Evolutionary conservation across 2,797 vertebrate species (phyloP).

Genomic region (Macropus fuliginosus): DNA sequence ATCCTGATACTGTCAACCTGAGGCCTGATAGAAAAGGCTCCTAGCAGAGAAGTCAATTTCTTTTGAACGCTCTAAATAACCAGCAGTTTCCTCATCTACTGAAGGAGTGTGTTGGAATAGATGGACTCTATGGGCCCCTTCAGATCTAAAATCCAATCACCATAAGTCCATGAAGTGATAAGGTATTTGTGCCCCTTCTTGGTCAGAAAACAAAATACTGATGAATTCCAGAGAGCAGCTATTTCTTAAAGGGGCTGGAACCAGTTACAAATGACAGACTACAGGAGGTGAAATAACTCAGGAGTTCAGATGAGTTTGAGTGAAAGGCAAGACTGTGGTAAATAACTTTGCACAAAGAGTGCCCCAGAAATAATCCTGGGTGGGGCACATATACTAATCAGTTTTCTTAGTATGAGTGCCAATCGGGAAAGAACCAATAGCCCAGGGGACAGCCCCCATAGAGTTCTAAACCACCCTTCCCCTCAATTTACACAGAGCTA

Average conservation of each 20-base stretch:
- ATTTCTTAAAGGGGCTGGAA: not conserved
- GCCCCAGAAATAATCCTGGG: not conserved
- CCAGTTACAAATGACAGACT: not conserved
- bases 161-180: not conserved
- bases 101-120: not conserved
- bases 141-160: not conserved
- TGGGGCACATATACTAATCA: not conserved
- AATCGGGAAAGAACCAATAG: not conserved
- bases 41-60: not conserved
- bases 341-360: not conserved
- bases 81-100: not conserved
- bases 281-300: not conserved
- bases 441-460: not conserved
- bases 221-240: not conserved
- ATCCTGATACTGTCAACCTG: not conserved
- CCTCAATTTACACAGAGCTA: not conserved
- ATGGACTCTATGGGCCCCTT: not conserved
- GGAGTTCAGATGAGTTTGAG: not conserved
- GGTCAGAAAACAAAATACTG: not conserved
- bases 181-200: not conserved
- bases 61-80: not conserved
- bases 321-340: not conserved
- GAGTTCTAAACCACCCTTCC: not conserved
- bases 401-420: not conserved
- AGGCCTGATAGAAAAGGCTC: not conserved